Conservation (phyloP, 2,797 vertebrate genomes). For the Forpus xanthops region DNA sequence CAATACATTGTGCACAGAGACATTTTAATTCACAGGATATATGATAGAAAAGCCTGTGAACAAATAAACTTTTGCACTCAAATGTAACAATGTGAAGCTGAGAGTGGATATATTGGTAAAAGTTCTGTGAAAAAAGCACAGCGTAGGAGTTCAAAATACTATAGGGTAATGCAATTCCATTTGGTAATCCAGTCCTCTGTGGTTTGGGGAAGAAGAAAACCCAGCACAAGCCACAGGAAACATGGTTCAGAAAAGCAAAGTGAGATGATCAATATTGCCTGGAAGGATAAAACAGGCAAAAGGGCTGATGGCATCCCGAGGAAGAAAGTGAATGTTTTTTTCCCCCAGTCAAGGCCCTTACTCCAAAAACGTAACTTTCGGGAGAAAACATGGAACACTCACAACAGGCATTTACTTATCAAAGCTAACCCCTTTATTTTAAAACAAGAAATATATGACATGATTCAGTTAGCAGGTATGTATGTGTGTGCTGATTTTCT, state of each 20-base stretch:
- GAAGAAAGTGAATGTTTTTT: not conserved
- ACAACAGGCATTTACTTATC: not conserved
- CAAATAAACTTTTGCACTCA: not conserved
- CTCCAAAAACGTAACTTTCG: not conserved
- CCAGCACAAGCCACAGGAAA: not conserved
- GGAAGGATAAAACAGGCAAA: not conserved
- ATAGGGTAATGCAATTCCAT: not conserved
- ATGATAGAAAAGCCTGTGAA: not conserved
- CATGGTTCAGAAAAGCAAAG: not conserved
- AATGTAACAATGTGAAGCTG: not conserved
- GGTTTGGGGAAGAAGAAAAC: not conserved
- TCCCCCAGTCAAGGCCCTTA: not conserved
- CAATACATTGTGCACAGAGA: not conserved
- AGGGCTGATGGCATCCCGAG: not conserved
- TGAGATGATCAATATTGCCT: not conserved
- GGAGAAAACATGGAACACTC: not conserved
- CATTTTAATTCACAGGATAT: not conserved
- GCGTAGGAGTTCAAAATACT: not conserved
- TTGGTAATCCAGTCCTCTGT: not conserved
- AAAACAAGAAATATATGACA: not conserved
- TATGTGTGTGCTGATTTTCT: not conserved
- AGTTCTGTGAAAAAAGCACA: not conserved
- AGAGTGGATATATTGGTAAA: not conserved
- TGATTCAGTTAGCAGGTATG: not conserved
- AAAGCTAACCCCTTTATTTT: not conserved